phyloP scores from a whole-genome alignment of 2,113 vertebrate species.

The Columbina picui region DNA sequence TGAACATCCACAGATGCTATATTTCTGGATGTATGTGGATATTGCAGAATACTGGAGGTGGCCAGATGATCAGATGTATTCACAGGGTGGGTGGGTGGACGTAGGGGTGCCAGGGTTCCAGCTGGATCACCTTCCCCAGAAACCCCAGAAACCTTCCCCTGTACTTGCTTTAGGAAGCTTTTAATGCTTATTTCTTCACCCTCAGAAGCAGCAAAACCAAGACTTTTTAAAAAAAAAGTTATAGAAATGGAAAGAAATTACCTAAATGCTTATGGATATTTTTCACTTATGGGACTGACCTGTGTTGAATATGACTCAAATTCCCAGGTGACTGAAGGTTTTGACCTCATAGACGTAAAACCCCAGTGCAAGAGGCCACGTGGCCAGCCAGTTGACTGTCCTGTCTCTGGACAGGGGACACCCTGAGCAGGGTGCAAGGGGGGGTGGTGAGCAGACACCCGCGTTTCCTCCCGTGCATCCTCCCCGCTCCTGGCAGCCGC shows the following conservation, averaged over 20 bases:
- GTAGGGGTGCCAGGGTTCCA: neutral
- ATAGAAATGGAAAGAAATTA: neutral
- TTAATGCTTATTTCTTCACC: neutral
- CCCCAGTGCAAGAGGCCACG: neutral
- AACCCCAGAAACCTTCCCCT: no score
- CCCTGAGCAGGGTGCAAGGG: neutral
- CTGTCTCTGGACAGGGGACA: neutral
- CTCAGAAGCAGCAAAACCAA: neutral
- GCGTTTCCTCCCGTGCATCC: neutral
- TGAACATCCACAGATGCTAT: neutral
- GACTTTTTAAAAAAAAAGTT: neutral
- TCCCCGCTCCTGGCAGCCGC: neutral
- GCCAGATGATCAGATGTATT: neutral
- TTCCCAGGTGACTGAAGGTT: neutral
- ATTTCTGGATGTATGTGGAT: neutral
- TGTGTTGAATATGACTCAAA: neutral
- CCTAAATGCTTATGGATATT: neutral
- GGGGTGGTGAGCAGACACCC: neutral
- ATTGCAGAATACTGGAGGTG: neutral
- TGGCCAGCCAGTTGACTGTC: neutral
- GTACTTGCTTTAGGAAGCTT: neutral
- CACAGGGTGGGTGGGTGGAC: neutral
- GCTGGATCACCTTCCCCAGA: neutral
- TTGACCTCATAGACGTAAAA: neutral
- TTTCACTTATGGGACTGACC: neutral